Evolutionary conservation across 2,113 vertebrate genomes (phyloP).

Genomic region (Hippocampus comes): DNA sequence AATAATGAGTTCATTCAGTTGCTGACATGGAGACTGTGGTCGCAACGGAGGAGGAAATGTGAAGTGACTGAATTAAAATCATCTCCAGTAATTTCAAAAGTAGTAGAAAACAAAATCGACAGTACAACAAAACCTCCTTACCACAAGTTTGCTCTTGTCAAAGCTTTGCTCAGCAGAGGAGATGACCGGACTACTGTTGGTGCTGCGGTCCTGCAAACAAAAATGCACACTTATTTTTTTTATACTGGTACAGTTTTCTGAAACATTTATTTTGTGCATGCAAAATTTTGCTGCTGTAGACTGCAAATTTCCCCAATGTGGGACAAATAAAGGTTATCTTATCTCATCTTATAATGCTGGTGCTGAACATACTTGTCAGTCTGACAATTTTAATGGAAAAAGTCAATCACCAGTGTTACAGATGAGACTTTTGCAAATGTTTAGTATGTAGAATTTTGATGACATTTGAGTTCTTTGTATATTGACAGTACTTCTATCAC

Average conservation of each 20-base stretch:
- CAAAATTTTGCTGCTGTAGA: no score
- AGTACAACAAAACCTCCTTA: conserved; percentile 42
- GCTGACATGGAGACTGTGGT: neutral
- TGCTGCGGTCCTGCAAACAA: conserved; percentile 60
- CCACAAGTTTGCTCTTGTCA: conserved; percentile 66
- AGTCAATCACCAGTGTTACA: neutral
- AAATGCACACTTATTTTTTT: neutral
- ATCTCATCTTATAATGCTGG: neutral
- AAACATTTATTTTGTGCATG: no score
- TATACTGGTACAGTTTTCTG: no score
- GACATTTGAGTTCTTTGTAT: neutral
- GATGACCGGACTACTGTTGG: conserved; percentile 63
- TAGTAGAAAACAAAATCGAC: neutral
- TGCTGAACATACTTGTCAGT: neutral
- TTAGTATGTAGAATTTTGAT: no score
- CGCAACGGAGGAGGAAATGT: neutral
- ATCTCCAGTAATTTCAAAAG: neutral
- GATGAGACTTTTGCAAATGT: neutral
- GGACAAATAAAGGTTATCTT: no score
- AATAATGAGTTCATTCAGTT: neutral
- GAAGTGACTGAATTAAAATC: neutral
- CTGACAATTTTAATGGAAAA: neutral
- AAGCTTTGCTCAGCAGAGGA: conserved; percentile 61
- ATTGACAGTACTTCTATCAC: neutral
- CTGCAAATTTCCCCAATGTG: no score